A percentile compares a stretch with the other conserved stretches of the same genome.
Conservation (phyloP, 2,113 vertebrate species). For the Bos indicus region DNA sequence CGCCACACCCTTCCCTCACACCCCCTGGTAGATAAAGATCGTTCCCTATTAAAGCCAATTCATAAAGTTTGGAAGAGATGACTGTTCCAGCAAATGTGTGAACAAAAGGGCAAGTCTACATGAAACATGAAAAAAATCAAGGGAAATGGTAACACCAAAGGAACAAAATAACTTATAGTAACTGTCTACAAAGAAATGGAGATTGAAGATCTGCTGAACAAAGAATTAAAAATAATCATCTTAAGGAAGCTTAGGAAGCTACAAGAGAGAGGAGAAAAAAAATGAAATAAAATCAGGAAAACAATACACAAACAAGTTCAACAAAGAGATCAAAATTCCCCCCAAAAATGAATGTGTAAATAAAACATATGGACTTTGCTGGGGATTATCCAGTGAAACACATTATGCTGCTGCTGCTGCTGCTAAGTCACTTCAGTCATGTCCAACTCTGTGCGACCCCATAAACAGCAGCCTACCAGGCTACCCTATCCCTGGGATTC, state of each 20-base stretch:
- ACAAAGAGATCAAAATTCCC: neutral
- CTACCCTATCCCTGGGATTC: too few relatives aligned
- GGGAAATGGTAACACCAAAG: neutral
- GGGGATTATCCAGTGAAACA: neutral
- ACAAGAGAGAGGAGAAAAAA: neutral
- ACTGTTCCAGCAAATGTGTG: neutral
- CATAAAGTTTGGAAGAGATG: neutral
- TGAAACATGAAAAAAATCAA: neutral
- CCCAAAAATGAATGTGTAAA: neutral
- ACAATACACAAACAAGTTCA: neutral
- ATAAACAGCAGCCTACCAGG: too few relatives aligned
- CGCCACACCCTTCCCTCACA: too few relatives aligned
- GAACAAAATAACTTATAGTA: neutral
- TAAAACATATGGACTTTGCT: neutral
- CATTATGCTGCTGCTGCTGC: neutral
- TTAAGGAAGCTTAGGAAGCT: neutral
- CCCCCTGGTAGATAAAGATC: too few relatives aligned
- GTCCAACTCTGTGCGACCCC: too few relatives aligned
- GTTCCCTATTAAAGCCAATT: neutral
- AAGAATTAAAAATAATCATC: neutral
- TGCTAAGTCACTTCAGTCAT: too few relatives aligned
- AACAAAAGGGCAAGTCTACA: neutral
- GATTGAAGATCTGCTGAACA: neutral
- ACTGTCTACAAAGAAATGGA: neutral
- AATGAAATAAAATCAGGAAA: neutral